Evolutionary conservation across 2,888 invertebrate genomes (phyloP).

Genomic region (Molanna angustata): DNA sequence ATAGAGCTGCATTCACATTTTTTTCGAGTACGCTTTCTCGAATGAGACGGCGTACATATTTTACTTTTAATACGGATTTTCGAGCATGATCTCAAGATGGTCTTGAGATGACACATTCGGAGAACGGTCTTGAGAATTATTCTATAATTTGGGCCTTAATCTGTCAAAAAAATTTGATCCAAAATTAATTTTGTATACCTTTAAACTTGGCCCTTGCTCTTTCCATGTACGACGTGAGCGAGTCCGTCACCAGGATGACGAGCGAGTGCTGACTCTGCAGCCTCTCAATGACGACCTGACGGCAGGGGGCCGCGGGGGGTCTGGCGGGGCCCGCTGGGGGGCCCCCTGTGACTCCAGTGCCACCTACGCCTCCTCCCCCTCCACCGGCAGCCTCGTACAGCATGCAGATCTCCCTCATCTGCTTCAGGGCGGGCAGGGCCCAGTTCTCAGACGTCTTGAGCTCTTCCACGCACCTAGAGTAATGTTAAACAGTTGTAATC

Average conservation of each 20-base stretch:
- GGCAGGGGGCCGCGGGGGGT: conserved; percentile 43
- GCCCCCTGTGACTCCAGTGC: conserved; percentile 38
- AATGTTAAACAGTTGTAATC: conserved; percentile 6
- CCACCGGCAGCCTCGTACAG: conserved; percentile 85
- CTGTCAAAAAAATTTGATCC: too few relatives aligned
- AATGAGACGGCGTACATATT: too few relatives aligned
- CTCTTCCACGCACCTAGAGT: conserved; percentile 87
- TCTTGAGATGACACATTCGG: too few relatives aligned
- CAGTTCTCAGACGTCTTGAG: conserved; percentile 83
- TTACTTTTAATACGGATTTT: too few relatives aligned
- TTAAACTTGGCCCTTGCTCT: conserved; percentile 67
- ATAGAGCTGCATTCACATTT: too few relatives aligned
- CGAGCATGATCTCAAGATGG: too few relatives aligned
- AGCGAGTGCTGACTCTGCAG: conserved; percentile 89
- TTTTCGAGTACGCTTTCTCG: too few relatives aligned
- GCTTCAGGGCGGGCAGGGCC: conserved; percentile 92
- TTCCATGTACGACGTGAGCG: conserved; percentile 88
- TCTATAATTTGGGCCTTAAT: too few relatives aligned
- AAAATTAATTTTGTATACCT: too few relatives aligned
- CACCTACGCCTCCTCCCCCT: conserved; percentile 44
- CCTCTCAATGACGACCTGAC: conserved; percentile 80
- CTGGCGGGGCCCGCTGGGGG: conserved; percentile 37
- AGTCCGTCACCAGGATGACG: conserved; percentile 91
- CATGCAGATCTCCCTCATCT: conserved; percentile 93
- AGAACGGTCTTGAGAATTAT: too few relatives aligned